Evolutionary conservation across 2,113 vertebrate species (phyloP), one percentile per base, ranked within the genome.

Genomic region (Synchiropus splendidus): DNA sequence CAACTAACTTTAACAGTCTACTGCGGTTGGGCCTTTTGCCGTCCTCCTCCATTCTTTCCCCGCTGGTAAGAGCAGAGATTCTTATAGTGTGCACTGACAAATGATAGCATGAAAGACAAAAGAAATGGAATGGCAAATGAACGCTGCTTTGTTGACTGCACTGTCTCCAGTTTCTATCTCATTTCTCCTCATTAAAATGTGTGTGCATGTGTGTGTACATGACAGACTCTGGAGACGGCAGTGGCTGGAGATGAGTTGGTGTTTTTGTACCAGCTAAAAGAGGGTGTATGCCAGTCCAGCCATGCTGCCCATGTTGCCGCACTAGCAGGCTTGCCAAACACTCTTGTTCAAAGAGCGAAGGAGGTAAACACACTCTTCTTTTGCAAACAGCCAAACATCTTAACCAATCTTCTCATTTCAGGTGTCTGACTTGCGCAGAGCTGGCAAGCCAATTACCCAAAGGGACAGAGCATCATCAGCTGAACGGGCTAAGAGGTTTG

Each of bases 1-100:
- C 92, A 18, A 99, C 95, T 42, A 94, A 97, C 74, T 98, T 97
- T 63, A 88, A 97, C 74, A 94, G 90, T 55, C 81, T 98, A 48
- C 71, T 94, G 59, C 88, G 93, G 66, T 78, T 93, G 37, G 85
- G 79, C 32, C 85, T 98, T 39, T 78, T 99, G 10, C 91, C 92
- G n/a, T 74, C 78, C 39, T 89, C 80, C 5, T 72, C 74, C 14
- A 79, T 91, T 63, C 74, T 97, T 16, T 88, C 89, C 21, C 86
- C 88, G 36, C 73, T 92, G 85, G 90, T 92, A 74, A 27, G 21
- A 27, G 47, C 9, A 51, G 10, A 63, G 12, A 17, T 16, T 36
- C 39, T 9, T 0, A 9, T n/a, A n/a, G n/a, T n/a, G n/a, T n/a
- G n/a, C n/a, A n/a, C 50, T 31, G 51, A 13, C 12, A 39, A 48